Evolutionary conservation across 2,113 vertebrate genomes (phyloP).

Genomic region (Dipodomys spectabilis): DNA sequence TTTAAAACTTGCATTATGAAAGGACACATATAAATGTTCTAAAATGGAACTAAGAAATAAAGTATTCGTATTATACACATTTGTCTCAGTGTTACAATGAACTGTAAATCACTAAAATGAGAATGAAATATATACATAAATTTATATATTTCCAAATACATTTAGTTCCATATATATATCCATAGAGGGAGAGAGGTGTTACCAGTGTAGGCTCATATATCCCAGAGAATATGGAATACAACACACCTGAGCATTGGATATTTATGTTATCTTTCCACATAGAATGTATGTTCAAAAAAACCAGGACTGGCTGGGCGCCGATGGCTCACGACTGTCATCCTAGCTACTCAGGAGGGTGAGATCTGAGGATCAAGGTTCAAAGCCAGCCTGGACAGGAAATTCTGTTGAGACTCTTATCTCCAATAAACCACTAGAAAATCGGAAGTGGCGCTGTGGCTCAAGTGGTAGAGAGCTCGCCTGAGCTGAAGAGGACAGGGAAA

Average conservation of each 20-base stretch:
- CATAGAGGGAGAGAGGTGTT: background rate
- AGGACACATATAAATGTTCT: background rate
- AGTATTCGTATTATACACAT: background rate
- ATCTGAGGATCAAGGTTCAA: too few relatives aligned
- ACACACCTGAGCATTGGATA: background rate
- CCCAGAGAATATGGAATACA: background rate
- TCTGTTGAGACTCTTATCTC: too few relatives aligned
- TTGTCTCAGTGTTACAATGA: background rate
- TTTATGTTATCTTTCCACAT: slow-evolving; percentile 5
- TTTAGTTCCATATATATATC: too few relatives aligned
- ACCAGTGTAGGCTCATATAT: background rate
- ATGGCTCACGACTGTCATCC: too few relatives aligned
- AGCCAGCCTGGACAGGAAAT: too few relatives aligned
- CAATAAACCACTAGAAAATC: too few relatives aligned
- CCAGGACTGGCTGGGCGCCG: background rate
- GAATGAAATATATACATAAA: background rate
- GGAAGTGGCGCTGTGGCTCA: too few relatives aligned
- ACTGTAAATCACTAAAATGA: background rate
- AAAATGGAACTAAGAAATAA: background rate
- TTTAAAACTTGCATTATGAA: background rate
- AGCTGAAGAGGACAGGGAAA: too few relatives aligned
- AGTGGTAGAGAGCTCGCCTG: too few relatives aligned
- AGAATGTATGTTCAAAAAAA: background rate
- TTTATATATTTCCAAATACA: too few relatives aligned
- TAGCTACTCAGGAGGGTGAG: too few relatives aligned